A percentile compares a stretch with the other conserved stretches of the same genome.
These are phyloP conservation scores for Drosophila gunungcola DNA, from an alignment of 1,140 invertebrate genomes.

Conservation along the genomic window DNA sequence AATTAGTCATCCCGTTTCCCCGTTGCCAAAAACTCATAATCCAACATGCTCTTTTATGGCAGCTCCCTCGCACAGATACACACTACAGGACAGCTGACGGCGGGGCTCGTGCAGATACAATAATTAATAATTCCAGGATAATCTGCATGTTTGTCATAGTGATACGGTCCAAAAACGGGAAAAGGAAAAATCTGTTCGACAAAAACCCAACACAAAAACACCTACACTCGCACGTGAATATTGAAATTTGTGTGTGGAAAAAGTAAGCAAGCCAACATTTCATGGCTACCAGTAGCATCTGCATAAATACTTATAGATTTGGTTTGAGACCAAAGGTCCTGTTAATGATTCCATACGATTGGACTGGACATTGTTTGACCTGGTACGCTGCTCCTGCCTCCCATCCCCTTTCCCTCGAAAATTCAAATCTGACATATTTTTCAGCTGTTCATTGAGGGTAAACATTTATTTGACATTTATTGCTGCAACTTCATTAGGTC, in stretches of 20 bases:
- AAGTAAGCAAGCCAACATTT: conserved; percentile 26
- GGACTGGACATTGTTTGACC: not conserved
- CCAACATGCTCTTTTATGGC: conserved; percentile 42
- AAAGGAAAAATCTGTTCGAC: conserved; percentile 36
- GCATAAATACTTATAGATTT: conserved; percentile 63
- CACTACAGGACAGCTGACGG: conserved; percentile 50
- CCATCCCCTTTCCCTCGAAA: not conserved
- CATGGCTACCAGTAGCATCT: conserved; percentile 44
- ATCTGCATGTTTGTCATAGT: conserved; percentile 80
- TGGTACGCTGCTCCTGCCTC: not conserved
- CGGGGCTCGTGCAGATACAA: conserved; percentile 71
- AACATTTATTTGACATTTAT: conserved; percentile 31
- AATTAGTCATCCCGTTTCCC: conserved; percentile 63
- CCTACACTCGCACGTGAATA: conserved; percentile 23
- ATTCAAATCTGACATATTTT: conserved; percentile 15
- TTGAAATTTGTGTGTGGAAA: conserved; percentile 22
- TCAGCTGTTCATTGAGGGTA: conserved; percentile 25
- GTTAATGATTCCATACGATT: conserved; percentile 25
- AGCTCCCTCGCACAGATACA: conserved; percentile 13
- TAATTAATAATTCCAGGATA: conserved; percentile 82
- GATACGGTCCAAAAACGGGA: conserved; percentile 63
- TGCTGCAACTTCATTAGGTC: conserved; percentile 29
- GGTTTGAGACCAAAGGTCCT: conserved; percentile 16
- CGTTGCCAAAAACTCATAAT: conserved; percentile 39
- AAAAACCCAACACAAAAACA: conserved; percentile 45